Conservation (phyloP, 2,113 vertebrate species). For the Brevimyrus niger region DNA sequence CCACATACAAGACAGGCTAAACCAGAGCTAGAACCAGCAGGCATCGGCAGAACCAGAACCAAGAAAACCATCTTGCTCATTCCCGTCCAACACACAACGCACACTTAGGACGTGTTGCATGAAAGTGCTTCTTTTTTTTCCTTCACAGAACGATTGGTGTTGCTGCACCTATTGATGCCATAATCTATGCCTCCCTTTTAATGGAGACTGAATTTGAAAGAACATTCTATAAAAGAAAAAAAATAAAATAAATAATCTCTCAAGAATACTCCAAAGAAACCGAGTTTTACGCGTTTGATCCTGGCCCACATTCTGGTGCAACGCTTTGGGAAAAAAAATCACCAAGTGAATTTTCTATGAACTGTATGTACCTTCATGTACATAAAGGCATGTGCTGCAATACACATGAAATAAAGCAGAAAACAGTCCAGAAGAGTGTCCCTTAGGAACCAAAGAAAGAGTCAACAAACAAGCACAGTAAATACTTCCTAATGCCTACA, state of each 20-base stretch:
- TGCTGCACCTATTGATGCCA: not conserved
- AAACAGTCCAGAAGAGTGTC: not conserved
- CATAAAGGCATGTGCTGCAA: not conserved
- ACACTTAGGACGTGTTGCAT: not conserved
- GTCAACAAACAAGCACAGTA: not conserved
- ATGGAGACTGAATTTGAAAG: not conserved
- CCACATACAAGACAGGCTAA: constrained; percentile 35
- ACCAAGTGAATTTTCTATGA: not conserved
- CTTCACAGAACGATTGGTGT: not conserved
- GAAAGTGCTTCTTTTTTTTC: constrained; percentile 1
- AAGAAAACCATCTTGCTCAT: not conserved
- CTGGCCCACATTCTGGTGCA: not conserved
- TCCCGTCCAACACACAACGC: not conserved
- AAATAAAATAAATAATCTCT: not conserved
- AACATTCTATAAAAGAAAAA: not conserved
- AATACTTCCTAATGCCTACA: not conserved
- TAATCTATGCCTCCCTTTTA: not conserved
- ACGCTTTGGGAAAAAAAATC: not conserved
- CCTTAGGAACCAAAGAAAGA: not conserved
- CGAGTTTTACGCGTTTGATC: not conserved
- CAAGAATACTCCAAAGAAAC: not conserved
- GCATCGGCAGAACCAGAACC: not conserved
- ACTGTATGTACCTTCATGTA: not conserved
- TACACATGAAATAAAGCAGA: not conserved
- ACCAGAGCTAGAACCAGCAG: constrained; percentile 9